phyloP scores from a whole-genome alignment of 1,140 invertebrate species.

The Tetramorium alpestre region DNA sequence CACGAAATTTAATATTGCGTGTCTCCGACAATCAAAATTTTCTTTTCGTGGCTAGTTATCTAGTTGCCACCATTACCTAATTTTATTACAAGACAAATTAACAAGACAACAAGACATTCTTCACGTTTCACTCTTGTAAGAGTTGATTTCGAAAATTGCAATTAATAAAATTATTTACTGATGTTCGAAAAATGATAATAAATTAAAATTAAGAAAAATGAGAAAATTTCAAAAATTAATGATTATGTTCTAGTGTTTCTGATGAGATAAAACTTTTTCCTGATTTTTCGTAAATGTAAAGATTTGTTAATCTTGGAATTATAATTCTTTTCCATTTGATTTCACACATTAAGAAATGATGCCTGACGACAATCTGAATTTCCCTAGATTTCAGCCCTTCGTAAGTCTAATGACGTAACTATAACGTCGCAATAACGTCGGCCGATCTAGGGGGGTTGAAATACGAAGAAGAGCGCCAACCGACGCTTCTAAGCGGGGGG shows the following conservation, averaged over 20 bases:
- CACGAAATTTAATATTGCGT: conserved; percentile 5
- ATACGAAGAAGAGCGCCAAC: conserved; percentile 35
- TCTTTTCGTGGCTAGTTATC: background rate
- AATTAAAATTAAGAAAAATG: background rate
- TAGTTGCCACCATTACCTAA: background rate
- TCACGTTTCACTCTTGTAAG: background rate
- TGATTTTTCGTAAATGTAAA: background rate
- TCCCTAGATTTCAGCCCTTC: background rate
- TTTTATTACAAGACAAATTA: no score
- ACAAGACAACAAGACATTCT: no score
- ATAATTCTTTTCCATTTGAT: conserved; percentile 16
- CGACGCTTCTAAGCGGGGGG: conserved; percentile 32
- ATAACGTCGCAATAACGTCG: conserved; percentile 26
- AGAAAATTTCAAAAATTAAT: background rate
- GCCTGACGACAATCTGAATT: background rate
- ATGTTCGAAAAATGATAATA: background rate
- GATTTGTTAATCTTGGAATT: background rate
- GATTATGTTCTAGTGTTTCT: background rate
- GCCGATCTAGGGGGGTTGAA: background rate
- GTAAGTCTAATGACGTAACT: conserved; percentile 20
- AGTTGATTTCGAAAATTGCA: background rate
- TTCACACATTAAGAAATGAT: background rate
- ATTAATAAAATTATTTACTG: background rate
- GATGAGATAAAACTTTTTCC: background rate
- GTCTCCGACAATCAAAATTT: background rate